phyloP scores from a whole-genome alignment of 2,797 vertebrate species.

The Craterocephalus amniculus region DNA sequence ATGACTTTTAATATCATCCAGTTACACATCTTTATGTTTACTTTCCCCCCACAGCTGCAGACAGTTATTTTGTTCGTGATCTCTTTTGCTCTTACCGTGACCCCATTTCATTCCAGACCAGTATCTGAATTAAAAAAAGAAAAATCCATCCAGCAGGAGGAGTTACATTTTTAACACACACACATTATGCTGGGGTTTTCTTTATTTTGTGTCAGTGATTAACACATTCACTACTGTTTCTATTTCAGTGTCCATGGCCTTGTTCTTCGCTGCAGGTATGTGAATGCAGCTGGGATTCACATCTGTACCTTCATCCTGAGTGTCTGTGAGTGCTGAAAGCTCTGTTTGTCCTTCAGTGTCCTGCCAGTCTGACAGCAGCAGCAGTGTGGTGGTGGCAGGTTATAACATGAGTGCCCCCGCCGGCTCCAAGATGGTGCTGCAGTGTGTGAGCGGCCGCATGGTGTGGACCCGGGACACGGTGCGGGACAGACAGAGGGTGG shows the following conservation, averaged over 20 bases:
- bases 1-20: background rate
- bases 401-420: conserved; percentile 83
- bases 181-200: conserved; percentile 2
- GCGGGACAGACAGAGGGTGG: conserved; percentile 91
- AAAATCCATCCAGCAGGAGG: background rate
- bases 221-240: conserved; percentile 32
- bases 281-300: conserved; percentile 9
- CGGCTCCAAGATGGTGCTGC: conserved; percentile 84
- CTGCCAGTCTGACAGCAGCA: conserved; percentile 77
- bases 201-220: conserved; percentile 46
- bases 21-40: background rate
- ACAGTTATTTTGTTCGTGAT: background rate
- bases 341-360: conserved; percentile 48
- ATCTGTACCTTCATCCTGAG: background rate
- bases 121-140: background rate
- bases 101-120: background rate
- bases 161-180: background rate
- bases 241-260: conserved; percentile 68
- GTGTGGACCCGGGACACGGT: conserved; percentile 92
- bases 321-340: background rate
- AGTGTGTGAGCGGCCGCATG: conserved; percentile 92
- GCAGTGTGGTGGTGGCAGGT: conserved; percentile 87
- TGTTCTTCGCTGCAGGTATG: conserved; percentile 71
- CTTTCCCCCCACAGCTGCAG: background rate
- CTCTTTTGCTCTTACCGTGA: background rate